Evolutionary conservation across 2,888 invertebrate species (phyloP), one percentile per base, ranked within the genome.

Genomic region (Drosophila formosana): DNA sequence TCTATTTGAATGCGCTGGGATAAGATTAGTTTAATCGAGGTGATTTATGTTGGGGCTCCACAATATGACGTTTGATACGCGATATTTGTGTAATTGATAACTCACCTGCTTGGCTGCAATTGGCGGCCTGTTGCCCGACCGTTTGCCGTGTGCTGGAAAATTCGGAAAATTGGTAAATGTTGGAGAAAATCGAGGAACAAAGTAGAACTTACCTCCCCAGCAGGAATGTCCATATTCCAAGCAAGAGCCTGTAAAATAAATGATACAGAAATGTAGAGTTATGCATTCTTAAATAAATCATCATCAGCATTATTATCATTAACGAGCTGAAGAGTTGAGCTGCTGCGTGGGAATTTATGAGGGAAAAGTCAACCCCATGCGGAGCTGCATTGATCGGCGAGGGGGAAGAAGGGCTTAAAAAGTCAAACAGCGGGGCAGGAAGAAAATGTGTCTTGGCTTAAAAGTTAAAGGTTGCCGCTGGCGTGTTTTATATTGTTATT

Each of bases 151-250:
- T 4, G 89, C 86, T 86, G 28, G 7, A 50, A 13, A 46, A 37
- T 11, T 37, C 4, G 1, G 7, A 5, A 46, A 58, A 58, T 25
- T 63, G 32, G 26, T 8, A 52, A 39, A 9, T 46, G 25, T 49
- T 11, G 5, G 3, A 25, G 0, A 6, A 9, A 47, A 47, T 47
- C 11, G n/a, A 3, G 1, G 8, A 9, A 13, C 3, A 4, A 6
- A 13, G 13, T 18, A 5, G 5, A 32, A 90, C 90, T 90, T 85
- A 92, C 92, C 92, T 60, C 92, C 92, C 91, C 91, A 92, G 69
- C 92, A 92, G 3, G 92, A 92, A 68, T 92, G 92, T 70, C 92
- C 92, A 75, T 91, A 92, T 85, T 91, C 91, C 82, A 91, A 67
- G 52, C 92, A 92, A 72, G 91, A 91, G 67, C 91, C 92, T 92